Percentiles rank a stretch among this genome's conserved stretches.
phyloP scores from a whole-genome alignment of 2,797 vertebrate species.

The Helicolenus hilgendorfi region DNA sequence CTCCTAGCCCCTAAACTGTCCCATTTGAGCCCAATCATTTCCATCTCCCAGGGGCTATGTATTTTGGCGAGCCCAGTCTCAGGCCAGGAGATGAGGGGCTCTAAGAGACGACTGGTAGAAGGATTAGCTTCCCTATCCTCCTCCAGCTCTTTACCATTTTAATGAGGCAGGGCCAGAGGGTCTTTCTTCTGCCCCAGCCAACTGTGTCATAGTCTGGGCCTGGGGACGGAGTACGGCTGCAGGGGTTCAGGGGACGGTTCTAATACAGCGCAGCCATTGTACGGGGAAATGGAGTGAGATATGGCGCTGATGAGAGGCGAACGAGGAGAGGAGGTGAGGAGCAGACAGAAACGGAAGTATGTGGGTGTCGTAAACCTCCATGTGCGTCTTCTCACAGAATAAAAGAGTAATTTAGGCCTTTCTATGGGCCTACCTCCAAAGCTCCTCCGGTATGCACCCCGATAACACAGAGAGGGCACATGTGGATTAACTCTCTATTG shows the following conservation, averaged over 20 bases:
- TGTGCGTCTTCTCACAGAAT: constrained; percentile 68
- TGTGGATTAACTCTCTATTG: constrained; percentile 83
- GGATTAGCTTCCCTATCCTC: constrained; percentile 81
- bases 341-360: constrained; percentile 46
- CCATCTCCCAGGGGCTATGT: constrained; percentile 68
- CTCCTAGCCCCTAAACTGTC: constrained; percentile 43
- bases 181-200: constrained; percentile 83
- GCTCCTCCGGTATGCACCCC: constrained; percentile 63
- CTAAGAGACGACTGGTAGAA: constrained; percentile 59
- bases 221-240: constrained; percentile 60
- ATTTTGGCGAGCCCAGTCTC: constrained; percentile 64
- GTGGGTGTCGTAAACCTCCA: constrained; percentile 45
- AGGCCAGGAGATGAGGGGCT: constrained; percentile 70
- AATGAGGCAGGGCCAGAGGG: constrained; percentile 79
- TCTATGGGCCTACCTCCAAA: constrained; percentile 79
- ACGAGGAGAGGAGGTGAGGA: constrained; percentile 50
- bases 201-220: constrained; percentile 82
- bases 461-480: constrained; percentile 81
- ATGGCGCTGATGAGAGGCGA: constrained; percentile 63
- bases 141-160: constrained; percentile 87
- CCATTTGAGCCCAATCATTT: constrained; percentile 68
- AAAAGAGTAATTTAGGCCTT: constrained; percentile 84
- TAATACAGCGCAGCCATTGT: constrained; percentile 69
- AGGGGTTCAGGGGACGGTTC: constrained; percentile 61
- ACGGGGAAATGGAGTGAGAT: constrained; percentile 74